Evolutionary conservation across 2,797 vertebrate genomes (phyloP), one percentile per base, ranked within the genome.

Genomic region (Clarias fuscus): DNA sequence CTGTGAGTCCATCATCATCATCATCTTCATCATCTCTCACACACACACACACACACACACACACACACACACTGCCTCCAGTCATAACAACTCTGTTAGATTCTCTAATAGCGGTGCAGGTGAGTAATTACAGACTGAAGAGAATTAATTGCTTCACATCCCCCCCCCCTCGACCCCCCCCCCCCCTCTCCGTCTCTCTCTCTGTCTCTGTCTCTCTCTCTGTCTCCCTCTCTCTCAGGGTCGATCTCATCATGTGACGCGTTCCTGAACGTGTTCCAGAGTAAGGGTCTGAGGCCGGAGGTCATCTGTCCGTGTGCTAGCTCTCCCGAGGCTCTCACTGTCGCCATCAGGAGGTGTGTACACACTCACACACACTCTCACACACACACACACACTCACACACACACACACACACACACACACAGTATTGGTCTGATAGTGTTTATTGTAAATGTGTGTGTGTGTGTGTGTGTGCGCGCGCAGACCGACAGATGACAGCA

Each of bases 211-310:
- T 43, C 48, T 70, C 8, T 81, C 61, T 68, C 68, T 33, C 27
- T 65, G 4, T 30, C 11, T 37, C 75, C 70, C 78, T 59, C 79
- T 18, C 86, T 76, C 43, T 22, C 86, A 99, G 98, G 98, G 98
- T 99, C 98, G 88, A 99, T 99, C 94, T 99, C 98, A 87, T 99
- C 98, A 88, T 99, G 98, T 88, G 98, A 99, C 48, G 98, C 98
- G 67, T 99, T 99, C 95, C 97, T 99, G 92, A 99, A 99, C 92
- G 98, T 99, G 93, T 99, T 99, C 96, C 98, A 99, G 96, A 99
- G 98, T 88, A 99, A 99, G 96, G 98, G 98, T 83, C 95, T 99
- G 88, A 94, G 97, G 88, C 96, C 96, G 33, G 98, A 99, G 92
- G 98, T 99, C 92, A 99, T 99, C 95, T 99, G 98, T 94, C 98